Percentiles rank a stretch among this genome's conserved stretches.
Conservation (phyloP, 1,140 invertebrate genomes). For the Drosophila bipectinata region DNA sequence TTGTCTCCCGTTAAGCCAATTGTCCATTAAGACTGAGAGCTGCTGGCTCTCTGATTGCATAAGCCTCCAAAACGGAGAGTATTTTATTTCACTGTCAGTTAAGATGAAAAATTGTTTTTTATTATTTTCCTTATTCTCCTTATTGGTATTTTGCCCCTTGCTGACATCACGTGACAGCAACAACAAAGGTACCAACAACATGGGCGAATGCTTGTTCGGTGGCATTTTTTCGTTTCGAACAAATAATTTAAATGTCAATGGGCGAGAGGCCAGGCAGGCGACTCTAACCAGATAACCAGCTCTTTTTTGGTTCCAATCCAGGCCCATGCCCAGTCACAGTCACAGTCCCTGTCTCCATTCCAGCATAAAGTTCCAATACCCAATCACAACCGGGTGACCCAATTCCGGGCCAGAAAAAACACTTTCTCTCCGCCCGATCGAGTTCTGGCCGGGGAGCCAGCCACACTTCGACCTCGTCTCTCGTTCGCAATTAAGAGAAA, state of each 20-base stretch:
- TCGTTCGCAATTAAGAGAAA: slow-evolving; percentile 77
- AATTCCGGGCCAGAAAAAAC: slow-evolving; percentile 69
- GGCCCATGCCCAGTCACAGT: slow-evolving; percentile 1
- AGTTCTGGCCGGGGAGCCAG: slow-evolving; percentile 32
- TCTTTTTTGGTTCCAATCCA: slow-evolving; percentile 3
- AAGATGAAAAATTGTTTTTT: slow-evolving; percentile 48
- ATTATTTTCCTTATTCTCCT: slow-evolving; percentile 29
- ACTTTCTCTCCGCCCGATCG: slow-evolving; percentile 72
- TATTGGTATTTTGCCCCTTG: slow-evolving; percentile 55
- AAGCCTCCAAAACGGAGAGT: slow-evolving; percentile 38
- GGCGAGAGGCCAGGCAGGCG: slow-evolving; percentile 40
- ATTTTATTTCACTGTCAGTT: slow-evolving; percentile 73
- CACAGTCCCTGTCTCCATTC: neutral
- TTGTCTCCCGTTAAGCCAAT: slow-evolving; percentile 38
- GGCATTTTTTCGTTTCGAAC: slow-evolving; percentile 64
- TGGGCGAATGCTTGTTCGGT: slow-evolving; percentile 57
- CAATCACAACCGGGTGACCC: slow-evolving; percentile 55
- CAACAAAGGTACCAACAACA: slow-evolving; percentile 21
- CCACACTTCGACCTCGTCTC: slow-evolving; percentile 47
- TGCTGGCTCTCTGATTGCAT: slow-evolving; percentile 51
- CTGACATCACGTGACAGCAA: slow-evolving; percentile 68
- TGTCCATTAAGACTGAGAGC: slow-evolving; percentile 56
- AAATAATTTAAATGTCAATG: slow-evolving; percentile 80
- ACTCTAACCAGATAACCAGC: slow-evolving; percentile 22
- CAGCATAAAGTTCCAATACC: slow-evolving; percentile 3